Evolutionary conservation across 2,888 invertebrate species (phyloP).

Genomic region (Nephrotoma appendiculata): DNA sequence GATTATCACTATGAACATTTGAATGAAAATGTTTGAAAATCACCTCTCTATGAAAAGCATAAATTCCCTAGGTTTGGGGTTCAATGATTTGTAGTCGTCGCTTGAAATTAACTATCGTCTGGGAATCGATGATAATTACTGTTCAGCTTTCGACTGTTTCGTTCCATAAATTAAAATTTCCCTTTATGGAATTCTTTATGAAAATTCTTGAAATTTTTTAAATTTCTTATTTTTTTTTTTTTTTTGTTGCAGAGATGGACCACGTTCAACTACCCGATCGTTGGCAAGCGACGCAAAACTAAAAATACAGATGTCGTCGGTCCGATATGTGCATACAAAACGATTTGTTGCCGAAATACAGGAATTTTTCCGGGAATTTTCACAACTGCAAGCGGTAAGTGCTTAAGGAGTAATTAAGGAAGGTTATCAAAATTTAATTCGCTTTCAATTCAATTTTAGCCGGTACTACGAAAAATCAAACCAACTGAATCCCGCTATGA

Average conservation of each 20-base stretch:
- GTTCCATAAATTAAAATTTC: too few species aligned
- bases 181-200: too few species aligned
- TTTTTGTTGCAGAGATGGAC: not conserved
- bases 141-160: too few species aligned
- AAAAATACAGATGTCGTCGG: conserved; percentile 70
- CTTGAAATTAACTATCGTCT: too few species aligned
- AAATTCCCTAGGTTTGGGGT: too few species aligned
- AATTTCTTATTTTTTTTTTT: not conserved
- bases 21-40: too few species aligned
- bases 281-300: conserved; percentile 23
- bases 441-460: conserved; percentile 14
- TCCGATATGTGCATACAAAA: conserved; percentile 87
- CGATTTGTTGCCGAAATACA: conserved; percentile 80
- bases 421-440: not conserved
- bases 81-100: too few species aligned
- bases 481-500: conserved; percentile 21
- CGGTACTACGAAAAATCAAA: conserved; percentile 28
- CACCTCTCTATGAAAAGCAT: too few species aligned
- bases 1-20: too few species aligned
- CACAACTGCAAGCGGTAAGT: conserved; percentile 66
- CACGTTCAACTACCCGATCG: conserved; percentile 13
- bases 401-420: conserved; percentile 32
- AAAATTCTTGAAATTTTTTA: too few species aligned
- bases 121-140: too few species aligned
- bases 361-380: conserved; percentile 73